Conservation (phyloP, 1,140 invertebrate genomes). For the Leptinotarsa undecemlineata region DNA sequence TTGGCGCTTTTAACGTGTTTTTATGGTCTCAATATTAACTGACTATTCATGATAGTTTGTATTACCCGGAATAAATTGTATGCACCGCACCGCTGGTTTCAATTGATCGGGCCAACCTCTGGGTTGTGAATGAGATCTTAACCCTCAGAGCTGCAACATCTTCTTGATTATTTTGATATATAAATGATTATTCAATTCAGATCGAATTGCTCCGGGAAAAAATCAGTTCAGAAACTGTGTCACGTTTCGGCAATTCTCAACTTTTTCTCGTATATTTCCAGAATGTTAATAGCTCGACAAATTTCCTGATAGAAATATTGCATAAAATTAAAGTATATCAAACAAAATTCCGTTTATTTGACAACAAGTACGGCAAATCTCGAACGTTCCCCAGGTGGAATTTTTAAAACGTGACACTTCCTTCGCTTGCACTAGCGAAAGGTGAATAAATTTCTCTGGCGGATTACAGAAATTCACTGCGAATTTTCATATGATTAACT, state of each 20-base stretch:
- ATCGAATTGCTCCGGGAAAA: no score
- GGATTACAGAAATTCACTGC: conserved; percentile 31
- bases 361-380: background rate
- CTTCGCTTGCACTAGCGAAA: background rate
- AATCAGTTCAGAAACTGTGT: background rate
- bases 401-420: background rate
- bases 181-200: no score
- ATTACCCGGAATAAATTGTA: no score
- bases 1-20: no score
- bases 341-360: background rate
- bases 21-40: no score
- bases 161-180: no score
- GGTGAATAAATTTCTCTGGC: background rate
- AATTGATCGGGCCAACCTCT: no score
- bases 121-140: no score
- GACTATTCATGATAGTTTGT: no score
- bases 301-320: background rate
- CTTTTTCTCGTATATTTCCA: background rate
- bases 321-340: conserved; percentile 9
- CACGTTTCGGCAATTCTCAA: background rate
- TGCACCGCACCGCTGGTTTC: no score
- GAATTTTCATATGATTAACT: conserved; percentile 39
- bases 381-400: background rate
- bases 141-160: no score
- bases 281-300: background rate